Conservation (phyloP, 2,797 vertebrate species). For the Eulemur albifrons region DNA sequence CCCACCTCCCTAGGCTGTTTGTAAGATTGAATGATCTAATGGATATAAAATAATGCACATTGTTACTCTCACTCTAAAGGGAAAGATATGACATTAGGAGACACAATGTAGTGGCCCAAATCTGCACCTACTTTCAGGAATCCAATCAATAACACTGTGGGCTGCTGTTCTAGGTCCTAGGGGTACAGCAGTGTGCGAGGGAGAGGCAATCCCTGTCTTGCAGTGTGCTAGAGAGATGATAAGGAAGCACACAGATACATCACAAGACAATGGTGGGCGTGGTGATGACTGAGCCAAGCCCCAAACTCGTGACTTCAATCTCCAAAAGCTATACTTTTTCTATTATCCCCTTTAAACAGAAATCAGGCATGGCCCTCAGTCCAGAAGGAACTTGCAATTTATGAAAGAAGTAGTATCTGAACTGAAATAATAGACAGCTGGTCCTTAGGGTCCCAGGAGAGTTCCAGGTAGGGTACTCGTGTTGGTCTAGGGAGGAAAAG, state of each 20-base stretch:
- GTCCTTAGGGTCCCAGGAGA: background rate
- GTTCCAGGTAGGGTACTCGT: background rate
- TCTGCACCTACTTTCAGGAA: background rate
- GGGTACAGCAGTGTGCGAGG: too few relatives aligned
- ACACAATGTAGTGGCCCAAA: background rate
- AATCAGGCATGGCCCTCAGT: background rate
- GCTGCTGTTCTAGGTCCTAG: background rate
- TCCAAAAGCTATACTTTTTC: background rate
- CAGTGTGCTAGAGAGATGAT: background rate
- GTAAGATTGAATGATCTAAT: background rate
- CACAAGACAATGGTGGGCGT: too few relatives aligned
- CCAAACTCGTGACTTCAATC: background rate
- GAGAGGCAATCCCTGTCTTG: background rate
- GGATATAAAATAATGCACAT: background rate
- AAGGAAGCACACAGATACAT: fast-evolving
- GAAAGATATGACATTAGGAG: background rate
- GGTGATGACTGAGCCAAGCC: background rate
- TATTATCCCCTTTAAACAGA: background rate
- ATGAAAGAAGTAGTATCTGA: background rate
- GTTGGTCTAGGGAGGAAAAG: background rate
- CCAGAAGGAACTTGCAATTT: background rate
- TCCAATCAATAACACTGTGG: too few relatives aligned
- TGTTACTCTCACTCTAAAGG: background rate
- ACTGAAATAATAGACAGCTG: background rate
- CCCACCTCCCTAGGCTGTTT: background rate